Base-by-base conservation (phyloP, 2,113 vertebrate species). In the Petrocephalus microphthalmus region DNA sequence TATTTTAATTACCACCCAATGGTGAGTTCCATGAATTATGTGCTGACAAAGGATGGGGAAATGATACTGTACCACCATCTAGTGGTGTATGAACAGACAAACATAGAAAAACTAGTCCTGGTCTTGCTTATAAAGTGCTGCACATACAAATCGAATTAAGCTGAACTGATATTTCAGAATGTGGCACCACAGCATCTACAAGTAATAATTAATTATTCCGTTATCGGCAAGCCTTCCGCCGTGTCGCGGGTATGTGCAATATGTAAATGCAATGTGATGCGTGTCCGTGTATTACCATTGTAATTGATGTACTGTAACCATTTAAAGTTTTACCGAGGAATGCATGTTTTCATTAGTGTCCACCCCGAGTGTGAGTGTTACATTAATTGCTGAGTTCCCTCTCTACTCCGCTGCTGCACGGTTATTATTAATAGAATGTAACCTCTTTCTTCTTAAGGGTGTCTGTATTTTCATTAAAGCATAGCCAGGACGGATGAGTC, bases 21-120 rank as follows among this genome's bases (percentile, higher is more conserved):
- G 25, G 60, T 3, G n/a, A 67, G 33, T 19, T 78, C 1, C 29
- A 78, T 6, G 71, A 67, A 29, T n/a, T 49, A 7, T 42, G 42
- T 42, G 1, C 42, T 42, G 42, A 42, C 42, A 25, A 67, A 67
- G 60, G 13, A 67, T 11, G 25, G 60, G 10, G 60, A 67, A 67
- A 47, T 85, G 84, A 54, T 85, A 33, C 13, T 52, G 51, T 54
- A 33, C 51, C n/a, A 49, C 84, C 84, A 49, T 85, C 84, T 85
- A 54, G 84, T 85, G 84, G 84, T 19, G 71, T 11, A 29, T 1
- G n/a, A 67, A 67, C 25, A 67, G 47, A 5, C 47, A 49, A 67
- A 67, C n/a, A 29, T n/a, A 67, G 25, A 54, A 67, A 67, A 67
- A 11, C 8, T 64, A 64, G 10, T 29, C 8, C 25, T 29, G n/a